Evolutionary conservation across 2,888 invertebrate genomes (phyloP), one percentile per base, ranked within the genome.

Genomic region (Lasioglossum calceatum): DNA sequence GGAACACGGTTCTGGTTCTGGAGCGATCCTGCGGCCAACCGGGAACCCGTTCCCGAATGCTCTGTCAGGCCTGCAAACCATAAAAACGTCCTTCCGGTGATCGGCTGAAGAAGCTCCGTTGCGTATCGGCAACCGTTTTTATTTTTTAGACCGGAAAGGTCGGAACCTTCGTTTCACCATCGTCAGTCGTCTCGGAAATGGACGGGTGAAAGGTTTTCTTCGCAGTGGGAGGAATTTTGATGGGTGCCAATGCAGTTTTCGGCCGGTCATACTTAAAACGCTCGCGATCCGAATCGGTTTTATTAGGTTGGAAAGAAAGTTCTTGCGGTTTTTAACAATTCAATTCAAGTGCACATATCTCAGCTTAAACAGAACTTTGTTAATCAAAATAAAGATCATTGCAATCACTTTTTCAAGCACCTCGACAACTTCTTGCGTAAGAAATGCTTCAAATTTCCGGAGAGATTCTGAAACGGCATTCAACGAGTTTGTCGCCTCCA

Each of bases 61-160:
- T 54, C 82, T 27, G 75, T 76, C 75, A 39, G 54, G 78, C 64
- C 50, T 36, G 79, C 54, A 23, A 76, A 77, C 85, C 85, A 85
- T 84, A 86, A 84, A 81, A 84, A 84, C 76, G 42, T 82, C 78
- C 64, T 75, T 85, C 78, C 75, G 58, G 54, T 61, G 84, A 84
- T 86, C 86, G 84, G 36, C 47, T 58, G 77, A 75, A 78, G 79
- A 81, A 61, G 75, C 80, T 50, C 12, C 77, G 74, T 54, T 54
- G 79, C 85, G 42, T 70, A 72, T 61, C 70, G 73, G 67, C 67
- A 58, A 81, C 50, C 36, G 47, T 47, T 73, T 47, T 73, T 79
- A 42, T 72, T 70, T 74, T 77, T 79, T 61, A 61, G 58, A 42
- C n/a, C 47, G 70, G 50, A 64, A 44, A 61, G 42, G 42, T 19